phyloP scores from a whole-genome alignment of 2,888 invertebrate species.

The Oligia fasciuncula region DNA sequence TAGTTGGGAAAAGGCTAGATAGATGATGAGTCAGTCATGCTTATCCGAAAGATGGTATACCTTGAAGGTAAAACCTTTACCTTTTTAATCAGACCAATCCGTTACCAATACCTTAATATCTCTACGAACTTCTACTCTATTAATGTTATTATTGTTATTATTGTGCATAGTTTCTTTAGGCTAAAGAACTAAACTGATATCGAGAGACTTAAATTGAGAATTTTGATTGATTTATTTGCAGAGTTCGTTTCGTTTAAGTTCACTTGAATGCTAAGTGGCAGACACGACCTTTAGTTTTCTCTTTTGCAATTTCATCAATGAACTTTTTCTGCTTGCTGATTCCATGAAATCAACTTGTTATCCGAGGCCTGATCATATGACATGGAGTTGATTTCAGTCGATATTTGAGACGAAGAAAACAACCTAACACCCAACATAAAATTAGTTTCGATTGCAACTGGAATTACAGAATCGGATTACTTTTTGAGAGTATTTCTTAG shows the following conservation, averaged over 20 bases:
- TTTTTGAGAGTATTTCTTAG: background rate
- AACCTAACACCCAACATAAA: constrained; percentile 33
- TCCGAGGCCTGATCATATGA: constrained; percentile 16
- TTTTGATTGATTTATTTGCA: no score
- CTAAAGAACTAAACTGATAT: no score
- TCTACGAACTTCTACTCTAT: no score
- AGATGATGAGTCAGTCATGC: no score
- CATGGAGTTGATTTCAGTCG: constrained; percentile 39
- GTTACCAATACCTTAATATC: no score
- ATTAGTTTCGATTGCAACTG: constrained; percentile 20
- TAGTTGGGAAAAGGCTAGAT: no score
- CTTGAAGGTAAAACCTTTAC: no score
- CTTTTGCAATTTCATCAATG: background rate
- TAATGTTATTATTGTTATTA: no score
- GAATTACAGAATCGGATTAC: constrained; percentile 29
- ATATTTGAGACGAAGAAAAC: constrained; percentile 46
- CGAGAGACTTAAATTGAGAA: no score
- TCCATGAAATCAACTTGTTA: constrained; percentile 18
- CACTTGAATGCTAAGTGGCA: background rate
- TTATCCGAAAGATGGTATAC: no score
- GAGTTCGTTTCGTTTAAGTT: background rate
- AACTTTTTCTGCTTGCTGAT: constrained; percentile 11
- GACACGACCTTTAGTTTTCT: background rate
- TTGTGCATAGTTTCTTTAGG: no score
- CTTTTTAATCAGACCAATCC: no score